A percentile compares a stretch with the other conserved stretches of the same genome.
Conservation (phyloP, 2,113 vertebrate genomes). For the Tretioscincus oriximinensis region DNA sequence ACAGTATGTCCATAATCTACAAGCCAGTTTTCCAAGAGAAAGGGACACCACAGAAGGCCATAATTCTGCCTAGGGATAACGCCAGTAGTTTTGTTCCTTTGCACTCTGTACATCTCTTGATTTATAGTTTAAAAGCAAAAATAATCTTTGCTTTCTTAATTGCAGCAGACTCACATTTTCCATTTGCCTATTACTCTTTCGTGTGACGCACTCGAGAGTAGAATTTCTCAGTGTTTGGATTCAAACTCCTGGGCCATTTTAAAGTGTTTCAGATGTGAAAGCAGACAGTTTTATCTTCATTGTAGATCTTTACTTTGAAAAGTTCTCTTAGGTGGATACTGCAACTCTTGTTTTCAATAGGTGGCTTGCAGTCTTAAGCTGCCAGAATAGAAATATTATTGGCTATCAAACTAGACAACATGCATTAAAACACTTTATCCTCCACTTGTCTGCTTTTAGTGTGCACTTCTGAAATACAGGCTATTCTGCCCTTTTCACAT, state of each 20-base stretch:
- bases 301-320: neutral
- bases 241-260: constrained; percentile 13
- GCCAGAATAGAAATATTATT: neutral
- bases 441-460: neutral
- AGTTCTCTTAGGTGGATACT: neutral
- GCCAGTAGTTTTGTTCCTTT: neutral
- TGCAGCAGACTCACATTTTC: constrained; percentile 44
- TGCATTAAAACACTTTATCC: neutral
- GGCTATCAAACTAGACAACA: fast-evolving
- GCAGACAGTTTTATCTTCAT: neutral
- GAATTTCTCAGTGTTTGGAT: constrained; percentile 16
- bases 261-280: neutral
- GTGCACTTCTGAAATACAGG: neutral
- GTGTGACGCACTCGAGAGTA: neutral
- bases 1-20: neutral
- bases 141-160: neutral
- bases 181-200: neutral
- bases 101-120: neutral
- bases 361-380: neutral
- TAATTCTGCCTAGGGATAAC: neutral
- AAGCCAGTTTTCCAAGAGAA: neutral
- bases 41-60: fast-evolving
- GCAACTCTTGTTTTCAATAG: neutral
- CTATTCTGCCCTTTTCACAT: fast-evolving
- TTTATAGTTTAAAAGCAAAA: constrained; percentile 22